A percentile compares a stretch with the other conserved stretches of the same genome.
Conservation (phyloP, 2,888 invertebrate species). For the Microchrysa polita region DNA sequence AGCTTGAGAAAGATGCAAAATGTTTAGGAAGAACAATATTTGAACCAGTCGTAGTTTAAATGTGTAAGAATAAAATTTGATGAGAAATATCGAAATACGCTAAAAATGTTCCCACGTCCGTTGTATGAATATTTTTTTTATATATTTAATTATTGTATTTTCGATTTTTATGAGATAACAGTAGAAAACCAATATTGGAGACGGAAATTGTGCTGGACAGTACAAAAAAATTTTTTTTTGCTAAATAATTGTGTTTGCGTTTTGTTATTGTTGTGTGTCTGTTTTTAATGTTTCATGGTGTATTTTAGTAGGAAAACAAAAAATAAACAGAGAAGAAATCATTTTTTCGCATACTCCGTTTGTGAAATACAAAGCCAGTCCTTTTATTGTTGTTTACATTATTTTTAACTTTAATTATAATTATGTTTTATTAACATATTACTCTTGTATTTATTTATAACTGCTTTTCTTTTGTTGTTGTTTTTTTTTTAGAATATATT, state of each 20-base stretch:
- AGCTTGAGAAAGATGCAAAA: constrained; percentile 11
- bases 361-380: constrained; percentile 42
- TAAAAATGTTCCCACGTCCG: constrained; percentile 37
- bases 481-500: constrained; percentile 38
- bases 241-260: neutral
- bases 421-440: constrained; percentile 20
- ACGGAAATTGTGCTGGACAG: constrained; percentile 1
- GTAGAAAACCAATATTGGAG: constrained; percentile 28
- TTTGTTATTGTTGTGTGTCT: neutral
- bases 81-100: neutral
- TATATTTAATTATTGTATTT: neutral
- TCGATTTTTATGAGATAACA: neutral
- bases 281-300: constrained; percentile 12
- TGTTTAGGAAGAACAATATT: neutral
- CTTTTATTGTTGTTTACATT: constrained; percentile 33
- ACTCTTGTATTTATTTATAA: constrained; percentile 20
- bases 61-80: constrained; percentile 2
- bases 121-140: neutral
- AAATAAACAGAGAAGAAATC: constrained; percentile 29
- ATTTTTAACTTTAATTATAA: constrained; percentile 20
- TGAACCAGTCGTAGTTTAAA: constrained; percentile 24
- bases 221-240: no score
- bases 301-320: constrained; percentile 11
- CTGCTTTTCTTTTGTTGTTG: constrained; percentile 30
- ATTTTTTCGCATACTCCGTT: constrained; percentile 26